Base-by-base conservation (phyloP, 2,113 vertebrate genomes). In the Pituophis catenifer region DNA sequence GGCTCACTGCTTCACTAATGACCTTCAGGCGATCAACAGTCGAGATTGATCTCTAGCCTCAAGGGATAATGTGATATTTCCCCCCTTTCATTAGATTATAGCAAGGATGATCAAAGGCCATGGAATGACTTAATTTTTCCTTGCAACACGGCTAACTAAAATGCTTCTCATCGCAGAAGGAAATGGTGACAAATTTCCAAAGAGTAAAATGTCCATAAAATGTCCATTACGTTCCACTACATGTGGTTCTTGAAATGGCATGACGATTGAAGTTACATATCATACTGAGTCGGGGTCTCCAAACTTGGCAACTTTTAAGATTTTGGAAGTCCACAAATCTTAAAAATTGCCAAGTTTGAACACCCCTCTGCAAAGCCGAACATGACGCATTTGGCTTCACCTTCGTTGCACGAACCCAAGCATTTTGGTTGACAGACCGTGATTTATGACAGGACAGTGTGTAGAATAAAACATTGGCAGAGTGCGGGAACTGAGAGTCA, bases 21-120 rank as follows among this genome's bases (percentile, higher is more conserved):
- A 97, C 96, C 96, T 97, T 92, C 88, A 94, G 48, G 70, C 2
- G 12, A 38, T 24, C 96, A 93, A 48, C 89, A 23, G 24, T 58
- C 0, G 7, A 65, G 92, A 88, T 24, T 92, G 92, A 50, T 95
- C 53, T 50, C 44, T 53, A 0, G 48, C 52, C 90, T 44, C 38
- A 91, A 81, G 91, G 53, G 38, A 33, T 21, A 23, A 12, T 54
- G n/a, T 90, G 0, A 38, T 26, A 91, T 94, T 95, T 57, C 5
- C 70, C 5, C n/a, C 70, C 5, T 91, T 96, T 94, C 70, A 29
- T 94, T 88, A 91, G 89, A 11, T 90, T 21, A 8, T 59, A 44
- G 54, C 50, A n/a, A 8, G 94, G 93, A 90, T 95, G 26, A 92
- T 96, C 95, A 96, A 93, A 19, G 93, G 96, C 89, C 89, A 2